Base-by-base conservation (phyloP, 2,797 vertebrate genomes). In the Pristis pectinata region DNA sequence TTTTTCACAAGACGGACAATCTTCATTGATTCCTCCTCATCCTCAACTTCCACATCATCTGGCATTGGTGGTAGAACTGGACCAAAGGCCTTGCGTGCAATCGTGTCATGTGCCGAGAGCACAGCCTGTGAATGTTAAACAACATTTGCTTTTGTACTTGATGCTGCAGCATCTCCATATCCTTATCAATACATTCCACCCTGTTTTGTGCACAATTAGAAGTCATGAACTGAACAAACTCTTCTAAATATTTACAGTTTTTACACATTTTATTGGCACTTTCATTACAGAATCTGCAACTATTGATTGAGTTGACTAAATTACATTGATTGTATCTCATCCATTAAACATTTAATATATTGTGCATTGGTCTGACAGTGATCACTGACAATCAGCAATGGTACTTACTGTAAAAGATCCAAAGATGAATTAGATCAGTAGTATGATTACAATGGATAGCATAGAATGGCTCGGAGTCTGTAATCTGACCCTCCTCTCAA, bases 1-100 rank as follows among this genome's bases (percentile, higher is more conserved):
- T 98, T 99, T 96, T 99, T 99, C 95, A 99, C 98, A 95, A 99
- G 96, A 0, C 98, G 98, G 67, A 99, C 98, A 0, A 99, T 99
- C 97, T 99, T 99, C 95, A 99, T 98, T 0, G 98, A 99, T 96
- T 99, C 98, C 95, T 99, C 98, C 82, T 99, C 98, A 95, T 98
- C 97, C 95, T 99, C 98, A 44, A 98, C 97, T 0, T 98, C 98
- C 0, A 98, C 95, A 94, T 98, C 98, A 2, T 98, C 98, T 0
- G 98, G 98, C 1, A 99, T 96, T 19, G 98, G 98, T 0, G 98
- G 98, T 77, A 99, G 97, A 80, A 98, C 97, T 0, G 98, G 98
- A 96, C 99, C 98, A 94, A 99, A 99, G 95, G 98, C 98, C 97
- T 99, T 99, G 96, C 98, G 98, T 93, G 98, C 98, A 83, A 99